Percentiles rank a stretch among this genome's conserved stretches.
Conservation (phyloP, 2,888 invertebrate genomes). For the Cheilosia impressa region DNA sequence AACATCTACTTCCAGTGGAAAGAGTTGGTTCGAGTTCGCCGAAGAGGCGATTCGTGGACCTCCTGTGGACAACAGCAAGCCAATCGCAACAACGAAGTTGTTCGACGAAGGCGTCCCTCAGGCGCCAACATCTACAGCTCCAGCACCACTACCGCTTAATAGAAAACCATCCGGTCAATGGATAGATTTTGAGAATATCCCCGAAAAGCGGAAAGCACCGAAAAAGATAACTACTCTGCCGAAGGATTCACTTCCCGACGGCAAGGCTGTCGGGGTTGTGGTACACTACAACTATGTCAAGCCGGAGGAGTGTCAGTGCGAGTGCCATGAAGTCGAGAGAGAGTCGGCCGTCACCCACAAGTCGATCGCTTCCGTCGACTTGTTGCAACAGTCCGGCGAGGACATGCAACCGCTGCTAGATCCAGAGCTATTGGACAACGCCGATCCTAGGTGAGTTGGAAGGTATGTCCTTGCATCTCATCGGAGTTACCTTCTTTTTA, state of each 20-base stretch:
- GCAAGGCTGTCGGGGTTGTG: constrained; percentile 80
- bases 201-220: constrained; percentile 91
- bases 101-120: constrained; percentile 83
- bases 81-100: constrained; percentile 43
- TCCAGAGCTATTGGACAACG: constrained; percentile 81
- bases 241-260: constrained; percentile 81
- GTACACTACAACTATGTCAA: constrained; percentile 91
- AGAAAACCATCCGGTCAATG: constrained; percentile 86
- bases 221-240: constrained; percentile 93
- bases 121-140: constrained; percentile 82
- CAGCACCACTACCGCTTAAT: constrained; percentile 71
- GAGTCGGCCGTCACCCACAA: constrained; percentile 79
- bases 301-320: constrained; percentile 94
- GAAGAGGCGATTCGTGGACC: constrained; percentile 85
- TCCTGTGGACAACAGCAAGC: constrained; percentile 29
- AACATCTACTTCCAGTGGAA: constrained; percentile 84
- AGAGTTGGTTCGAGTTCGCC: constrained; percentile 87
- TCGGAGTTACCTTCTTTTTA: neutral
- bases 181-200: constrained; percentile 95
- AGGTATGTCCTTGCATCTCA: neutral
- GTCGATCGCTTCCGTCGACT: constrained; percentile 80
- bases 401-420: constrained; percentile 85
- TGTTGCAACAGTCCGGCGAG: constrained; percentile 82
- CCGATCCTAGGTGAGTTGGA: constrained; percentile 80
- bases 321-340: constrained; percentile 89